Evolutionary conservation across 2,113 vertebrate genomes (phyloP).

Genomic region (Cyrtonyx montezumae): DNA sequence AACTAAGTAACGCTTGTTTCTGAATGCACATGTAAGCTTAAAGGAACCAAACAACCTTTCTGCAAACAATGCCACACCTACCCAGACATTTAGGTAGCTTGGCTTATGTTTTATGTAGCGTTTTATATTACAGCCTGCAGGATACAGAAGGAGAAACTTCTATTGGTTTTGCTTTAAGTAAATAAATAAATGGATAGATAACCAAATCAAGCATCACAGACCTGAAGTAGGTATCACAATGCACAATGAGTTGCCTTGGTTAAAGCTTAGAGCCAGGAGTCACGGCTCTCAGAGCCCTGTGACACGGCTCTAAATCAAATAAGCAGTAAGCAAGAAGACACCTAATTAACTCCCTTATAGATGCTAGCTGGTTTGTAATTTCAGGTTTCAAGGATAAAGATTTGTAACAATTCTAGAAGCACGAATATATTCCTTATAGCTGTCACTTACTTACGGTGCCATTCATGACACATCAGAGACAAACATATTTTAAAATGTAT

Average conservation of each 20-base stretch:
- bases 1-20: neutral
- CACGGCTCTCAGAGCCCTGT: neutral
- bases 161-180: too few relatives aligned
- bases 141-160: too few relatives aligned
- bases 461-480: neutral
- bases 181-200: too few relatives aligned
- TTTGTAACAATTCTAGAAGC: neutral
- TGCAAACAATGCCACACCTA: too few relatives aligned
- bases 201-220: too few relatives aligned
- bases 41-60: neutral
- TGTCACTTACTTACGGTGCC: neutral
- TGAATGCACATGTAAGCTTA: neutral
- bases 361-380: neutral
- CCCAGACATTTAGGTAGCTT: too few relatives aligned
- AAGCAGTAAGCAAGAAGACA: neutral
- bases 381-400: neutral
- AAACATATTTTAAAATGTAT: neutral
- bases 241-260: neutral
- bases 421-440: rapidly evolving
- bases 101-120: too few relatives aligned
- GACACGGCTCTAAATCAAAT: neutral
- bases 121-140: too few relatives aligned
- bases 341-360: neutral
- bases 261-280: neutral
- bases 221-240: too few relatives aligned